These are phyloP conservation scores for Fragum sueziense DNA, from an alignment of 2,888 invertebrate genomes.

Conservation along the genomic window DNA sequence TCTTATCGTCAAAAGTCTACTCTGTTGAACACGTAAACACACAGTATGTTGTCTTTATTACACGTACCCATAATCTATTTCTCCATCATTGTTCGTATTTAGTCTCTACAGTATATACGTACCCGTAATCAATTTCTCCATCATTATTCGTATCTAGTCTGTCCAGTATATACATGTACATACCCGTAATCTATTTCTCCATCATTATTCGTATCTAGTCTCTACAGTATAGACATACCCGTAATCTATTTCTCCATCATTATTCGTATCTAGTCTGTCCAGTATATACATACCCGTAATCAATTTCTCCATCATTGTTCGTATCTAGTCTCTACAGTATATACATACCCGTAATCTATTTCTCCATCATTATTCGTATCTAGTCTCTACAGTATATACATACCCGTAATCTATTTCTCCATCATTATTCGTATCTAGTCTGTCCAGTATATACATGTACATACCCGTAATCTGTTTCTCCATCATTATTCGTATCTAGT, in stretches of 20 bases:
- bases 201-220: conserved; percentile 49
- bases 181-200: conserved; percentile 36
- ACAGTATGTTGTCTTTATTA: too few species aligned
- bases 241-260: conserved; percentile 45
- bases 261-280: conserved; percentile 40
- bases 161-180: conserved; percentile 26
- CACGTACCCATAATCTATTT: conserved; percentile 46
- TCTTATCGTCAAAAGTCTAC: too few species aligned
- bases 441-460: conserved; percentile 29
- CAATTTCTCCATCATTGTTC: too few species aligned
- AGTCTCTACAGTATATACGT: conserved; percentile 32
- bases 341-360: too few species aligned
- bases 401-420: conserved; percentile 50
- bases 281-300: too few species aligned
- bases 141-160: conserved; percentile 48
- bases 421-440: conserved; percentile 44
- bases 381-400: too few species aligned
- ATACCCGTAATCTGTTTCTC: too few species aligned
- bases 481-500: too few species aligned
- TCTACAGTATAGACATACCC: too few species aligned
- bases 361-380: too few species aligned
- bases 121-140: conserved; percentile 50
- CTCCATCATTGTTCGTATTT: conserved; percentile 45
- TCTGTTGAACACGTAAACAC: too few species aligned
- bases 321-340: too few species aligned